Conservation (phyloP, 2,797 vertebrate species). For the Amazona ochrocephala region DNA sequence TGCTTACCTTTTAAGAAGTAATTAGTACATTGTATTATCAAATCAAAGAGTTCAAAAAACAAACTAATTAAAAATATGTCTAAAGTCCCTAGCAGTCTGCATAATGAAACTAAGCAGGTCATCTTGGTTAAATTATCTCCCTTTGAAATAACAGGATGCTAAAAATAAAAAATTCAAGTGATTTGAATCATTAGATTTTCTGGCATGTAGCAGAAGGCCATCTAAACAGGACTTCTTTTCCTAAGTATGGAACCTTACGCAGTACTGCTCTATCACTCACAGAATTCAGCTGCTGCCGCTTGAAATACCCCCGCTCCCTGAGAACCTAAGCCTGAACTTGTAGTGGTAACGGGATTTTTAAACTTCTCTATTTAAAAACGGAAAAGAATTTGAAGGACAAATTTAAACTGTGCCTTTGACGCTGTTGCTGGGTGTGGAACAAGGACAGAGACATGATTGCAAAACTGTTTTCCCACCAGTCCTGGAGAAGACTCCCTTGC, state of each 20-base stretch:
- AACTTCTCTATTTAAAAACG: background rate
- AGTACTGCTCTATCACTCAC: background rate
- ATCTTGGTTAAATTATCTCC: conserved; percentile 4
- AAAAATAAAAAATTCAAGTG: background rate
- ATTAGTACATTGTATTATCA: conserved; percentile 11
- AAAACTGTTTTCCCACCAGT: background rate
- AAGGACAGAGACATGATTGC: background rate
- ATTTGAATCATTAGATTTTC: background rate
- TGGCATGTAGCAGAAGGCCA: background rate
- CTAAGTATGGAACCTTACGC: background rate
- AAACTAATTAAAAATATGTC: conserved; percentile 21
- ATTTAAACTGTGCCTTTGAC: background rate
- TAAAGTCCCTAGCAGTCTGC: background rate
- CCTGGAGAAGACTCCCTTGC: background rate
- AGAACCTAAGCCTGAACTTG: background rate
- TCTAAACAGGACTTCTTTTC: background rate
- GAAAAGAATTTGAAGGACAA: background rate
- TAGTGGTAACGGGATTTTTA: background rate
- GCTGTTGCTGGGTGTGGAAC: background rate
- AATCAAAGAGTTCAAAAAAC: conserved; percentile 17
- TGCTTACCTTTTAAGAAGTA: conserved; percentile 8
- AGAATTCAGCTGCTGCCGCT: background rate
- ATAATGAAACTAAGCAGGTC: conserved; percentile 31
- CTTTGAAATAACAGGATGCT: background rate
- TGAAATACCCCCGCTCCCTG: background rate